Percentiles rank a stretch among this genome's conserved stretches.
phyloP scores from a whole-genome alignment of 1,140 invertebrate genomes.

The Cherax quadricarinatus region DNA sequence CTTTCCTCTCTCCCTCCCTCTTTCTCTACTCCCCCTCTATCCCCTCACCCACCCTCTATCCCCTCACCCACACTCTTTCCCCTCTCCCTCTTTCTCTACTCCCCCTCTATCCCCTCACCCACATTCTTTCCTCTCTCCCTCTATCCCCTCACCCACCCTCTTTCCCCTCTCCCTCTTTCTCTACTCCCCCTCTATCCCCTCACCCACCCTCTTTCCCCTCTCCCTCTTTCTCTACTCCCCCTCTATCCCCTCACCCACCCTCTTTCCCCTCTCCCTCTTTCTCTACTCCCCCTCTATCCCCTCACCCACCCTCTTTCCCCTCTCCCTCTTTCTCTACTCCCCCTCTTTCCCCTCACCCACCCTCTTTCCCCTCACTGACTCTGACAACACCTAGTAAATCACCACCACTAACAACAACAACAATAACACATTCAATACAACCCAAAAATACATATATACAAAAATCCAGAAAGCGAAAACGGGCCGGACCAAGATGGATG shows the following conservation, averaged over 20 bases:
- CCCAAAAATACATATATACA: too few relatives aligned
- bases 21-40: not conserved
- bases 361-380: not conserved
- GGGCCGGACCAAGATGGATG: too few relatives aligned
- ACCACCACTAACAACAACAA: too few relatives aligned
- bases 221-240: not conserved
- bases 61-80: not conserved
- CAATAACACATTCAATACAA: too few relatives aligned
- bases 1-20: not conserved
- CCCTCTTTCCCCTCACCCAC: not conserved
- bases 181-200: not conserved
- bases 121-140: not conserved
- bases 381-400: too few relatives aligned
- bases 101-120: too few relatives aligned
- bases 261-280: not conserved
- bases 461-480: too few relatives aligned
- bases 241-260: not conserved
- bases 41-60: not conserved
- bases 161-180: too few relatives aligned
- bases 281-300: not conserved
- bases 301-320: not conserved
- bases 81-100: not conserved
- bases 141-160: not conserved
- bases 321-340: not conserved
- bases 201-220: too few relatives aligned